Evolutionary conservation across 2,888 invertebrate genomes (phyloP).

Genomic region (Rhaphigaster nebulosa): DNA sequence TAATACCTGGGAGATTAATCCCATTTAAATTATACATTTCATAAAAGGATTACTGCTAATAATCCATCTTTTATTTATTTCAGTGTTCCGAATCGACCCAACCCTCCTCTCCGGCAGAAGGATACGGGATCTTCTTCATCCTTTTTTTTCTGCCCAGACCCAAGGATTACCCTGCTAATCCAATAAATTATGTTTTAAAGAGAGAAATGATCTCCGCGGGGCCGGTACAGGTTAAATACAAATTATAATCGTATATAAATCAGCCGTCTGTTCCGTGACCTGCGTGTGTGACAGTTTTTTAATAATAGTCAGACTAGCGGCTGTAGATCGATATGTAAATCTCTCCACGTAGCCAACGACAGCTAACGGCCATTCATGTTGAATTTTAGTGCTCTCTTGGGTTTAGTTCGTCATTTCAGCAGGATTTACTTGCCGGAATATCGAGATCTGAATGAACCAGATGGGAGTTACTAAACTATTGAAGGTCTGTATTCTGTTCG

Average conservation of each 20-base stretch:
- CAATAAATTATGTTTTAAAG: slow-evolving; percentile 56
- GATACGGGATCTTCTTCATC: neutral
- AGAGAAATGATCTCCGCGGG: slow-evolving; percentile 10
- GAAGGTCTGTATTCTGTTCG: neutral
- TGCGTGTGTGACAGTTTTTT: slow-evolving; percentile 57
- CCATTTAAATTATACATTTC: neutral
- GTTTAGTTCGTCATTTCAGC: neutral
- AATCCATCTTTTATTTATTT: neutral
- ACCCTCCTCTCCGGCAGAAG: neutral
- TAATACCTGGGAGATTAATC: too few species aligned
- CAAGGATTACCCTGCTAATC: slow-evolving; percentile 17
- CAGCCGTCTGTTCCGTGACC: slow-evolving; percentile 52
- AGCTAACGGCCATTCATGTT: neutral
- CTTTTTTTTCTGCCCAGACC: neutral
- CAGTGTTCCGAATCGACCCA: neutral
- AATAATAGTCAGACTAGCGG: slow-evolving; percentile 20
- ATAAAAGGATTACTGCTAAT: neutral
- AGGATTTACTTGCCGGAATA: neutral
- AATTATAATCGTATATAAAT: slow-evolving; percentile 55
- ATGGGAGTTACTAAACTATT: neutral
- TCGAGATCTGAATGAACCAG: neutral
- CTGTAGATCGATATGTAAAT: slow-evolving; percentile 38
- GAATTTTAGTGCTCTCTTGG: neutral
- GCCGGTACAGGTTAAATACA: slow-evolving; percentile 44
- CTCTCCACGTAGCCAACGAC: neutral